phyloP scores from a whole-genome alignment of 2,797 vertebrate species.

The Scomberomorus guttatus region DNA sequence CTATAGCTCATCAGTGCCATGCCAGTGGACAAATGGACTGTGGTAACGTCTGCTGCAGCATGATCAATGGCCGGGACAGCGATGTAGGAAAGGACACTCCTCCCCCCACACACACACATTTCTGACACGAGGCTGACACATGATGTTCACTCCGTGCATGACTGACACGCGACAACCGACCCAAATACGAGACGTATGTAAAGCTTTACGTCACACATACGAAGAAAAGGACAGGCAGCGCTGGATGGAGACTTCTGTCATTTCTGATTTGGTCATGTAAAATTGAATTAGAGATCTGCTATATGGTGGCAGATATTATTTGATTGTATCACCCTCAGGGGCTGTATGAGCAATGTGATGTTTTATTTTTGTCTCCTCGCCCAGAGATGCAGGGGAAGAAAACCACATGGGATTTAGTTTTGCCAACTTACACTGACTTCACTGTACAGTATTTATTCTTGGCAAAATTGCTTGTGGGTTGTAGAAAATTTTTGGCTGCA shows the following conservation, averaged over 20 bases:
- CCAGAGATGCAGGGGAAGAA: constrained; percentile 1
- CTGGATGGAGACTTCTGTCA: constrained; percentile 2
- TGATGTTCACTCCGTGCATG: constrained; percentile 36
- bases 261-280: constrained; percentile 37
- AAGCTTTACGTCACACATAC: constrained; percentile 13
- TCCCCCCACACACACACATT: background rate
- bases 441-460: background rate
- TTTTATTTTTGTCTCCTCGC: constrained; percentile 51
- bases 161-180: constrained; percentile 7
- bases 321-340: constrained; percentile 30
- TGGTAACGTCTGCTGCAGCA: constrained; percentile 50
- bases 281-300: constrained; percentile 26
- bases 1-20: constrained; percentile 70
- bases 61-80: constrained; percentile 41
- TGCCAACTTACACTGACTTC: constrained; percentile 7
- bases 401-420: background rate
- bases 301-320: background rate
- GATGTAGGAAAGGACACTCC: constrained; percentile 19
- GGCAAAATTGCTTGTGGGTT: background rate
- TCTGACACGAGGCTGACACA: constrained; percentile 19
- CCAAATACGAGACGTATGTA: constrained; percentile 7
- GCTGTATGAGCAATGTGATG: constrained; percentile 51
- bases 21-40: constrained; percentile 74
- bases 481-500: background rate
- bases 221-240: background rate